Conservation (phyloP, 1,140 invertebrate species). For the Drosophila saltans region DNA sequence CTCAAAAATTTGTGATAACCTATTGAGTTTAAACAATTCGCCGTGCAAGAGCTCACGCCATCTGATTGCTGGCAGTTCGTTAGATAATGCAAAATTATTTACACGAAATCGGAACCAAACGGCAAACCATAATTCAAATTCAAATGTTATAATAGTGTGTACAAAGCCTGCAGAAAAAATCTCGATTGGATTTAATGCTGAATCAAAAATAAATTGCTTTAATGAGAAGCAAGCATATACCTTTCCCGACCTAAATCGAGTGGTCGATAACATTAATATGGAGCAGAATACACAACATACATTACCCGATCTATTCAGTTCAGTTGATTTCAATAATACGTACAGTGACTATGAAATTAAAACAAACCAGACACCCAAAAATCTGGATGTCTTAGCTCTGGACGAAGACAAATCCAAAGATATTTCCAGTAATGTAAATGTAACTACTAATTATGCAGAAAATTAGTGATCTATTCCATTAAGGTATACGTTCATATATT, state of each 20-base stretch:
- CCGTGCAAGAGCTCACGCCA: conserved; percentile 54
- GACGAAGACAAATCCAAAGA: conserved; percentile 17
- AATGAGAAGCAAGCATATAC: conserved; percentile 14
- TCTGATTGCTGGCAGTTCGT: conserved; percentile 25
- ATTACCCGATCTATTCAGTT: not conserved
- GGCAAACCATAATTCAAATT: not conserved
- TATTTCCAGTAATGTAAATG: conserved; percentile 15
- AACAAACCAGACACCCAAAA: conserved; percentile 13
- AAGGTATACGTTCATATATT: conserved; percentile 18
- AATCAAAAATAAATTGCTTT: conserved; percentile 2
- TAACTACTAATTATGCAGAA: not conserved
- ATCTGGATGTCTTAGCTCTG: not conserved
- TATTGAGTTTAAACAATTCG: conserved; percentile 56
- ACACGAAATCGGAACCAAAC: conserved; percentile 6
- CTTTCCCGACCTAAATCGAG: conserved; percentile 13
- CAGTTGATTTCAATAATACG: conserved; percentile 15
- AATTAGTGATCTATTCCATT: conserved; percentile 17
- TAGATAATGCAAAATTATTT: conserved; percentile 8
- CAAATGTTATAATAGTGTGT: conserved; percentile 40
- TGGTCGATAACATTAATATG: conserved; percentile 14
- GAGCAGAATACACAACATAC: conserved; percentile 1
- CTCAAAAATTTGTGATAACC: conserved; percentile 60
- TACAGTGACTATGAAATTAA: conserved; percentile 6
- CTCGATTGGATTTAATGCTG: conserved; percentile 48
- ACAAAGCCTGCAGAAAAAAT: conserved; percentile 49